These are phyloP conservation scores for Sweltsa coloradensis DNA, from an alignment of 1,140 invertebrate genomes.

Conservation along the genomic window DNA sequence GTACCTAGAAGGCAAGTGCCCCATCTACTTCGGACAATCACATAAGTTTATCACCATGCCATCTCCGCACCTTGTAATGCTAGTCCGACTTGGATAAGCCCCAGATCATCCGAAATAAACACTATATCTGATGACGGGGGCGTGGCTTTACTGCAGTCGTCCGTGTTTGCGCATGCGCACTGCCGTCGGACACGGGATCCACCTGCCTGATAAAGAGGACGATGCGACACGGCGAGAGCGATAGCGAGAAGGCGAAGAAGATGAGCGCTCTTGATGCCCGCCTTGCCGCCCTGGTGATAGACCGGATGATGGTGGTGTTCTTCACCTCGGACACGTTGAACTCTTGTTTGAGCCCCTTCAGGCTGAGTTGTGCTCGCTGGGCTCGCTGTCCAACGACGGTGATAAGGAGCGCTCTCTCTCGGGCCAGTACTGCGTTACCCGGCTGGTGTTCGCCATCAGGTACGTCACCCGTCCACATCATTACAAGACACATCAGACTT, in stretches of 20 bases:
- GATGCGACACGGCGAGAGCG: constrained; percentile 21
- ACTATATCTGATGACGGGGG: constrained; percentile 18
- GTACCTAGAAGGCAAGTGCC: too few species aligned
- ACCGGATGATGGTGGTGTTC: neutral
- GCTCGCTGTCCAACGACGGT: neutral
- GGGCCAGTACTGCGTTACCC: neutral
- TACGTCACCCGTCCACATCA: constrained; percentile 2
- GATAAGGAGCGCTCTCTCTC: constrained; percentile 5
- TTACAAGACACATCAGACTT: too few species aligned
- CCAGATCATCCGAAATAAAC: constrained; percentile 21
- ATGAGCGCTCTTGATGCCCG: constrained; percentile 10
- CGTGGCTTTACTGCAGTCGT: constrained; percentile 17
- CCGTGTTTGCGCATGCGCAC: constrained; percentile 9
- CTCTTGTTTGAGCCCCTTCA: neutral
- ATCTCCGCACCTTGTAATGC: too few species aligned
- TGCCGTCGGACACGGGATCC: constrained; percentile 22
- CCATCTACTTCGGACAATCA: too few species aligned
- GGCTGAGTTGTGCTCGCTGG: neutral
- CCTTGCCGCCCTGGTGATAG: neutral
- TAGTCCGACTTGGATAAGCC: constrained; percentile 6
- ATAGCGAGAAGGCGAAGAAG: constrained; percentile 23
- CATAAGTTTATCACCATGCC: too few species aligned
- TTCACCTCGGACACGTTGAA: neutral
- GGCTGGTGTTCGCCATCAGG: constrained; percentile 3
- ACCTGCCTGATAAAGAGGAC: constrained; percentile 22